Evolutionary conservation across 2,888 invertebrate genomes (phyloP), one percentile per base, ranked within the genome.

Genomic region (Sarcophaga subvicina): DNA sequence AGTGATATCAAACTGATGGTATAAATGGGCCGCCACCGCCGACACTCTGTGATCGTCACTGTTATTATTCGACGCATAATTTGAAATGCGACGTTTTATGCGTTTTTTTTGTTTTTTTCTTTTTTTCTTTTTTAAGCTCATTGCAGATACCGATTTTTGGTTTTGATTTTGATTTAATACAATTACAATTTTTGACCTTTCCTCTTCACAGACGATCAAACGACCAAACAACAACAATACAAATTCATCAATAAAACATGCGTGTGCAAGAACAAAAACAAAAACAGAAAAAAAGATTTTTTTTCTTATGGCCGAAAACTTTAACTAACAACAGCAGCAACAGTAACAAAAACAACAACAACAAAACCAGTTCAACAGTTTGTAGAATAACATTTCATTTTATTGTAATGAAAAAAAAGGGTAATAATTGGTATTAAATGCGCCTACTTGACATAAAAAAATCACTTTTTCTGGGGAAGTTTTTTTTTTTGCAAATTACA

Each of bases 191-290:
- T 54, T 54, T 73, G 84, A 66, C 47, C 64, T 67, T 69, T 79
- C 59, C 54, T 70, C 63, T 63, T 64, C 54, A 17, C 54, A 54
- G 37, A 37, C 37, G 37, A 37, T 10, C 37, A 37, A 37, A 37
- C 10, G 37, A 37, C 71, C 59, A 49, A 83, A 82, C 83, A 86
- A 87, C 85, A 90, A 91, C 89, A 88, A 90, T 90, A 90, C 91
- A 91, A 91, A 91, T 92, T 92, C 92, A 92, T 92, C 92, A 91
- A 92, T 92, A 92, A 92, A 92, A 92, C 92, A 92, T 92, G 90
- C 90, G 90, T 87, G 89, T 85, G 88, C 76, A 82, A 84, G 78
- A 81, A 81, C 37, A 45, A n/a, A 59, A 81, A 64, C 20, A 62
- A 1, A 37, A n/a, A 73, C 49, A 17, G 11, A 75, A 64, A 67